A percentile compares a stretch with the other conserved stretches of the same genome.
These are phyloP conservation scores for Allacma fusca DNA, from an alignment of 2,888 invertebrate genomes.

Conservation along the genomic window DNA sequence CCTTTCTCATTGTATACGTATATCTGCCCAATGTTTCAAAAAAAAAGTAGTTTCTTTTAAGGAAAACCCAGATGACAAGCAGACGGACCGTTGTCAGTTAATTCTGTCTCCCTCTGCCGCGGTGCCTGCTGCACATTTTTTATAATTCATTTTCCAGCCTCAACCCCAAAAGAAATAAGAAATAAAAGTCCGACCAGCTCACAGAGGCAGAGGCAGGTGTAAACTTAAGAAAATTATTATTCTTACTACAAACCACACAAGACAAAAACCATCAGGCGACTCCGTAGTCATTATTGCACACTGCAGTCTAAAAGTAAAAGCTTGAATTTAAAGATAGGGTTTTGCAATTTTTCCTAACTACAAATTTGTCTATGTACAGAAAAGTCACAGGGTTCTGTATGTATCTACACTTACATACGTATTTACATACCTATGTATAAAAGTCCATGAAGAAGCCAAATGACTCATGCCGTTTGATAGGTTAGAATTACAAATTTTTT, in stretches of 20 bases:
- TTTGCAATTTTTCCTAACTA: too few species aligned
- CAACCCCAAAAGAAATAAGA: neutral
- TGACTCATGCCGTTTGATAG: slow-evolving; percentile 10
- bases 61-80: slow-evolving; percentile 28
- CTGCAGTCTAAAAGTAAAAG: neutral
- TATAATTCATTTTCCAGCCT: neutral
- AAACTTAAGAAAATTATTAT: slow-evolving; percentile 22
- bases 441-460: slow-evolving; percentile 25
- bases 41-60: neutral
- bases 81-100: slow-evolving; percentile 23
- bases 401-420: too few species aligned
- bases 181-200: slow-evolving; percentile 3
- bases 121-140: slow-evolving; percentile 26
- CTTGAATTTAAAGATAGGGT: too few species aligned
- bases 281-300: neutral
- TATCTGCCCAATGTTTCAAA: neutral
- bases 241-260: neutral
- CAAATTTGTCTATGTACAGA: too few species aligned
- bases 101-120: neutral
- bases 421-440: neutral
- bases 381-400: too few species aligned
- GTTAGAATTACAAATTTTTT: slow-evolving; percentile 29
- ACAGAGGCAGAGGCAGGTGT: slow-evolving; percentile 29
- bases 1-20: neutral
- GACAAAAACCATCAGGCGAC: neutral